Evolutionary conservation across 1,140 invertebrate genomes (phyloP), one percentile per base, ranked within the genome.

Genomic region (Adoxophyes honmai): DNA sequence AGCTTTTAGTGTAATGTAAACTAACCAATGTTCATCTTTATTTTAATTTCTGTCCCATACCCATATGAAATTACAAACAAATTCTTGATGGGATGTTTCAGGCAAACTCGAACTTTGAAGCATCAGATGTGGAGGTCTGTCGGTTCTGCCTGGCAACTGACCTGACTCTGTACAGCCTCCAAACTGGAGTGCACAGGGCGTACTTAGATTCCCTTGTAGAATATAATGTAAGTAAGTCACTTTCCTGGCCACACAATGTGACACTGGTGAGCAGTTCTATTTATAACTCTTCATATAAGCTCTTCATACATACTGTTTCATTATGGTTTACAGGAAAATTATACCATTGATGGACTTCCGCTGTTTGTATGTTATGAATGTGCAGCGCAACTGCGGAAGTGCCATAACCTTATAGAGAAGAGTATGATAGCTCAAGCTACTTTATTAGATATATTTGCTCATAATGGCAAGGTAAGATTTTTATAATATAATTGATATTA

Each of bases 121-220:
- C 67, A 3, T 48, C 64, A 1, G 10, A 57, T 18, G 34, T 70
- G 21, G 64, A 70, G 53, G 68, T 61, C 1, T 70, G 68, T 44
- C 52, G 68, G 14, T 64, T 70, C 11, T 70, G 68, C 11, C 33
- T 70, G 16, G 61, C 61, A 9, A 62, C 59, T 8, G 68, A 70
- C 11, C 7, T 60, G 0, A 60, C 59, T 7, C 38, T 66, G 33
- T 57, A 57, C 36, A 70, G 57, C 11, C 21, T 66, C 9, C 16
- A 56, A 48, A 34, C 39, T 18, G 52, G 37, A 21, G 2, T 52
- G 5, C 51, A 66, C 2, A 61, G 54, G 15, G 28, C 18, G 1
- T 66, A 57, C 28, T 38, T 70, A 48, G 52, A 65, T 2, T 33
- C 55, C 7, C 57, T 70, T n/a, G 13, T 9, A 16, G 60, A 60